Conservation (phyloP, 2,797 vertebrate species). For the Falco novaeseelandiae region DNA sequence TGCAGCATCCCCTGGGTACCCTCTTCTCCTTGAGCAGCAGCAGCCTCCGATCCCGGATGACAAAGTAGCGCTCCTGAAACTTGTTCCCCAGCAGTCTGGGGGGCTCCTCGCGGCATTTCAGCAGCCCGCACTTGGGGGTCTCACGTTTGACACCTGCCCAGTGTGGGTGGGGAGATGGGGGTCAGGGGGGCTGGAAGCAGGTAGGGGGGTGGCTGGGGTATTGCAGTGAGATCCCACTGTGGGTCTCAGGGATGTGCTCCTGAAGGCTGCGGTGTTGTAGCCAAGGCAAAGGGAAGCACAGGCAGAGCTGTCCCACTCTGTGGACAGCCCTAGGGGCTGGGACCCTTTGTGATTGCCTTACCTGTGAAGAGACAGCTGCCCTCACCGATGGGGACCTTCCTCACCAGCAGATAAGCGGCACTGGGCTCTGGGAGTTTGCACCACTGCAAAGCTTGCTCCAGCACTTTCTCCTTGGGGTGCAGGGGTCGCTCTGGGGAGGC, state of each 20-base stretch:
- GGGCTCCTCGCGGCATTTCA: conserved; percentile 91
- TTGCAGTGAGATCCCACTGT: background rate
- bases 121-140: conserved; percentile 86
- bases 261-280: background rate
- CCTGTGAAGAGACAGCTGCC: conserved; percentile 91
- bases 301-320: background rate
- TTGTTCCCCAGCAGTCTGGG: conserved; percentile 90
- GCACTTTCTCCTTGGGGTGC: conserved; percentile 94
- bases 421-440: conserved; percentile 94
- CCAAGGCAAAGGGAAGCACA: background rate
- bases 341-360: conserved; percentile 25
- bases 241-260: background rate
- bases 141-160: conserved; percentile 86
- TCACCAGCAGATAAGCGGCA: conserved; percentile 89
- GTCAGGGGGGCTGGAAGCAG: background rate
- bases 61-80: conserved; percentile 93
- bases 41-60: conserved; percentile 87
- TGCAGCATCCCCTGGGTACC: conserved; percentile 68
- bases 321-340: background rate
- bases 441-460: conserved; percentile 97
- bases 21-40: conserved; percentile 94
- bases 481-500: conserved; percentile 86
- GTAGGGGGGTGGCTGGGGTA: background rate
- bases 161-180: background rate
- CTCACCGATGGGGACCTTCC: conserved; percentile 86